Conservation (phyloP, 2,113 vertebrate species). For the Elaphurus davidianus region DNA sequence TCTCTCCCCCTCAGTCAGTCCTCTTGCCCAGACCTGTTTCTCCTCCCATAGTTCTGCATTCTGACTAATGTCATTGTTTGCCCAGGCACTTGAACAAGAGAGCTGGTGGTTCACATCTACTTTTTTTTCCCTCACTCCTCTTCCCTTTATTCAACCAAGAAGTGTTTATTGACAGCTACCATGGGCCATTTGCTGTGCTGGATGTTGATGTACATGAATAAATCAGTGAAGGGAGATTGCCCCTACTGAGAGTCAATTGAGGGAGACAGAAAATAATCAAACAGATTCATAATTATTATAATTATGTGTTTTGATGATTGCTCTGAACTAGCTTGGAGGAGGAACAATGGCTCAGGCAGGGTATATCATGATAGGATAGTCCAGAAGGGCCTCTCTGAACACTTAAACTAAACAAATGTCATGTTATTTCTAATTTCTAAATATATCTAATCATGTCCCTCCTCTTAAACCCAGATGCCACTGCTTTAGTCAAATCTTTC, state of each 20-base stretch:
- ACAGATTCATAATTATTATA: not conserved
- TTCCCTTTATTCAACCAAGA: not conserved
- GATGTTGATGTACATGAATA: not conserved
- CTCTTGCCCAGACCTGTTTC: slow-evolving; percentile 46
- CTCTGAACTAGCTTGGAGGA: not conserved
- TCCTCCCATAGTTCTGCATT: not conserved
- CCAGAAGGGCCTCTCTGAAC: not conserved
- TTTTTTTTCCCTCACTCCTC: not conserved
- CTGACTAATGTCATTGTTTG: not conserved
- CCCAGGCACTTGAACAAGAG: not conserved
- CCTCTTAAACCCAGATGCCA: not conserved
- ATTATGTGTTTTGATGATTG: slow-evolving; percentile 9
- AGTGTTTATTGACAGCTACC: not conserved
- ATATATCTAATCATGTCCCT: not conserved
- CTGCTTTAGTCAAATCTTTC: not conserved
- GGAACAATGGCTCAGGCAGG: not conserved
- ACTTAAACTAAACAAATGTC: not conserved
- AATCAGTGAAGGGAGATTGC: not conserved
- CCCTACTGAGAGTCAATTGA: not conserved
- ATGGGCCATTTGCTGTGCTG: not conserved
- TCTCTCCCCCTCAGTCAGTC: slow-evolving; percentile 19
- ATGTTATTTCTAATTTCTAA: not conserved
- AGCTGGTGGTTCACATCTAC: not conserved
- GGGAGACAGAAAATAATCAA: slow-evolving; percentile 20
- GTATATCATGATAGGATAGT: not conserved